Conservation (phyloP, 2,888 invertebrate species). For the Charanyca ferruginea region DNA sequence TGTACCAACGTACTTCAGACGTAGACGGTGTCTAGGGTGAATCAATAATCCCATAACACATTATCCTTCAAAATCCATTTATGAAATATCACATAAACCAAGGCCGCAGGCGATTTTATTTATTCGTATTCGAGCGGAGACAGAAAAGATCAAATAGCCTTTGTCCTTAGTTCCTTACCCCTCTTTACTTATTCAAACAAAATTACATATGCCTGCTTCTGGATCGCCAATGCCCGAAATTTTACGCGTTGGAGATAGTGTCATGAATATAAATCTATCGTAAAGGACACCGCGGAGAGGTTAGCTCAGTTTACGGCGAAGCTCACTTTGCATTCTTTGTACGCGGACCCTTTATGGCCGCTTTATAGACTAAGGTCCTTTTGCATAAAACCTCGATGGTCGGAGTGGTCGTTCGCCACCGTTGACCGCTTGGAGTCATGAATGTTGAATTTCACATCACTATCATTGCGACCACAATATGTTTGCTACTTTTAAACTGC, state of each 20-base stretch:
- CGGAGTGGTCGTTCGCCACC: constrained; percentile 65
- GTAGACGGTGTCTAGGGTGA: constrained; percentile 72
- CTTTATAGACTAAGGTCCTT: constrained; percentile 89
- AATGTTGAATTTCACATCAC: constrained; percentile 63
- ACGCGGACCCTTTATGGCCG: constrained; percentile 86
- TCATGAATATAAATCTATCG: constrained; percentile 91
- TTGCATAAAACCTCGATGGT: constrained; percentile 85
- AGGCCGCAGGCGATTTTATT: constrained; percentile 84
- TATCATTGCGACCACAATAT: constrained; percentile 47
- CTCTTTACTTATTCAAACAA: constrained; percentile 91
- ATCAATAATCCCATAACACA: constrained; percentile 84
- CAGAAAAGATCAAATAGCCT: constrained; percentile 89
- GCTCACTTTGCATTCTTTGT: constrained; percentile 91
- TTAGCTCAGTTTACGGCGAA: constrained; percentile 85
- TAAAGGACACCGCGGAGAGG: constrained; percentile 88
- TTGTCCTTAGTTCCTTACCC: constrained; percentile 84
- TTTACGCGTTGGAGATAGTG: constrained; percentile 90
- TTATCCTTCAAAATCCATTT: constrained; percentile 87
- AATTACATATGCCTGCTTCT: constrained; percentile 91
- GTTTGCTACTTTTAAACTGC: constrained; percentile 28
- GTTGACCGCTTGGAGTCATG: constrained; percentile 62
- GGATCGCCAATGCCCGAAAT: constrained; percentile 90
- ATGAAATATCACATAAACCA: constrained; percentile 87
- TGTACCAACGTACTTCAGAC: constrained; percentile 73
- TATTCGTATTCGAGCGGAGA: constrained; percentile 81